These are phyloP conservation scores for Conops quadrifasciatus DNA, from an alignment of 2,888 invertebrate species.

Conservation along the genomic window DNA sequence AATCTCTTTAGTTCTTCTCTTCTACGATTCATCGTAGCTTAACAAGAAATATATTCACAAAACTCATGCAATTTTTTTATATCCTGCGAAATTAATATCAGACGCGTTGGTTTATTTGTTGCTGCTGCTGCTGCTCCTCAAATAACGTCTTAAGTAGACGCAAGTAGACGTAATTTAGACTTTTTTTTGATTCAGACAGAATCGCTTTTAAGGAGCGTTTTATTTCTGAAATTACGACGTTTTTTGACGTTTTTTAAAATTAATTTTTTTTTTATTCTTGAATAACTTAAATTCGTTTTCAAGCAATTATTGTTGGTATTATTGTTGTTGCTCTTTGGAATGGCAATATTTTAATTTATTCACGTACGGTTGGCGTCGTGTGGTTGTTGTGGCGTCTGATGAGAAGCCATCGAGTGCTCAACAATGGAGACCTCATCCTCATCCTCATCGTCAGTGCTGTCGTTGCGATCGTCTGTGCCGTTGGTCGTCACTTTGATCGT, in stretches of 20 bases:
- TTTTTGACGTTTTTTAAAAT: background rate
- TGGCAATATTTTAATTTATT: conserved; percentile 25
- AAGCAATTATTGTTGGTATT: background rate
- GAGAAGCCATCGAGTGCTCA: background rate
- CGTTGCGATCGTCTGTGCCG: too few species aligned
- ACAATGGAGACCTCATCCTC: background rate
- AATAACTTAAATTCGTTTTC: conserved; percentile 7
- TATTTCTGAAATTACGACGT: background rate
- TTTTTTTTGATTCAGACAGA: too few species aligned
- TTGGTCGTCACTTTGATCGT: background rate
- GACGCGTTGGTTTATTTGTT: conserved; percentile 5
- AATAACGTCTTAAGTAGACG: too few species aligned
- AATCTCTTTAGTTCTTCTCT: too few species aligned
- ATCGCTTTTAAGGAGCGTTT: too few species aligned
- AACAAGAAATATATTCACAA: background rate
- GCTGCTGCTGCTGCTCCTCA: too few species aligned
- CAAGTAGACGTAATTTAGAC: too few species aligned
- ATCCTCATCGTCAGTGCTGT: background rate
- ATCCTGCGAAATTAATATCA: background rate
- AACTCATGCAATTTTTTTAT: background rate
- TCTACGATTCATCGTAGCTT: background rate
- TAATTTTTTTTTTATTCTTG: conserved; percentile 8
- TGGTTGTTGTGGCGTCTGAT: background rate
- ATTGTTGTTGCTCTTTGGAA: background rate
- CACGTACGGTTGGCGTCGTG: background rate